Evolutionary conservation across 2,888 invertebrate species (phyloP).

Genomic region (Drosophila borborema): DNA sequence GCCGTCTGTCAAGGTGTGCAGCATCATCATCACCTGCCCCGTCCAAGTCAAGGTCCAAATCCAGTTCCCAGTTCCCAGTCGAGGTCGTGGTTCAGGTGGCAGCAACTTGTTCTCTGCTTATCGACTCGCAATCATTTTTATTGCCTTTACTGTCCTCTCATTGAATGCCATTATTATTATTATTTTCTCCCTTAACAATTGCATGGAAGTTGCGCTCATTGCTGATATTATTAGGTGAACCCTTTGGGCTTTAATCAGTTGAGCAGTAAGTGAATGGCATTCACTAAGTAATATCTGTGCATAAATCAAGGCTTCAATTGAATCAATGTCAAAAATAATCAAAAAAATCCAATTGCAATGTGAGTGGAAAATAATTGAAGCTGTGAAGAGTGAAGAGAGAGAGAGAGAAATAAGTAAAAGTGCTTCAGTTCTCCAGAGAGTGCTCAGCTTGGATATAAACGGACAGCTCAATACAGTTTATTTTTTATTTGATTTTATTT

Average conservation of each 20-base stretch:
- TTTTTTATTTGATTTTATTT: no score
- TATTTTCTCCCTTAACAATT: background rate
- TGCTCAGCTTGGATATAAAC: background rate
- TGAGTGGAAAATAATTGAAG: background rate
- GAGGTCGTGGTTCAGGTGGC: conserved; percentile 25
- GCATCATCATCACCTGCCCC: background rate
- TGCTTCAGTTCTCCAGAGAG: no score
- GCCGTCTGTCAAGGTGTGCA: conserved; percentile 24
- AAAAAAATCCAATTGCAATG: background rate
- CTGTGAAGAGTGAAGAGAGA: background rate
- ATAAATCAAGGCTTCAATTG: conserved; percentile 2
- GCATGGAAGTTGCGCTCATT: background rate
- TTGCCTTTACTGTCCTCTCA: conserved; percentile 35
- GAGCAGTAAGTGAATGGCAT: background rate
- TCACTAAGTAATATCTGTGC: background rate
- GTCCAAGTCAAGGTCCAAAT: no score
- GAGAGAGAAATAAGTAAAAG: background rate
- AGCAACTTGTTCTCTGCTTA: conserved; percentile 13
- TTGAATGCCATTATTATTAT: conserved; percentile 15
- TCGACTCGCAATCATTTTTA: conserved; percentile 51
- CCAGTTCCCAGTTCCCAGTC: no score
- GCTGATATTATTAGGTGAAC: background rate
- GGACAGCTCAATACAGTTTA: background rate
- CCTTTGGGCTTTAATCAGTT: conserved; percentile 8
- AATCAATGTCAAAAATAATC: background rate